A percentile compares a stretch with the other conserved stretches of the same genome.
These are phyloP conservation scores for Palythoa grandiflora DNA, from an alignment of 92 coral and sea anemone genomes.

Conservation along the genomic window DNA sequence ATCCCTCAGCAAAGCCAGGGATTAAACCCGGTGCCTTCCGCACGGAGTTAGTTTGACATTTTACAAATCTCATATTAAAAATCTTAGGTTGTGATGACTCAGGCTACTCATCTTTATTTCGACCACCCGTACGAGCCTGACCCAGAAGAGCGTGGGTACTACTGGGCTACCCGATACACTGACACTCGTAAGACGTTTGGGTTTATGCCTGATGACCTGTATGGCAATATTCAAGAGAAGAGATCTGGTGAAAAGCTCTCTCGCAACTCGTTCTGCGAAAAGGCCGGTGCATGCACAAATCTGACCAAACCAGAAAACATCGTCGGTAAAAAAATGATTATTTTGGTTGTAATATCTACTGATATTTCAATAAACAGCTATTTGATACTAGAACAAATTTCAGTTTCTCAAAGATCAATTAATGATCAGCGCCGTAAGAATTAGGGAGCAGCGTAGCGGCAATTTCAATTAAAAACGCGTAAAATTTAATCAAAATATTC, in stretches of 20 bases:
- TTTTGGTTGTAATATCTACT: not conserved
- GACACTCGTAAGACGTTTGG: slow-evolving; percentile 91
- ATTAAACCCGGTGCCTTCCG: no score
- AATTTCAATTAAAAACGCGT: no score
- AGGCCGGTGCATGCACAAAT: not conserved
- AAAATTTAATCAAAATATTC: no score
- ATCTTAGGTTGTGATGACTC: slow-evolving; percentile 80
- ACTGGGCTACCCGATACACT: slow-evolving; percentile 98
- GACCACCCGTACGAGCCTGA: slow-evolving; percentile 98
- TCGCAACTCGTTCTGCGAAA: slow-evolving; percentile 24
- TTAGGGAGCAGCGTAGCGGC: no score
- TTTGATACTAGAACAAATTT: not conserved
- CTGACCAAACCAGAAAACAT: slow-evolving; percentile 17
- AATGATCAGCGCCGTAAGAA: no score
- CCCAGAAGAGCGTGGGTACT: slow-evolving; percentile 98
- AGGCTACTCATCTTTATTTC: slow-evolving; percentile 96
- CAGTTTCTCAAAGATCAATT: not conserved
- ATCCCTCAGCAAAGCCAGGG: no score
- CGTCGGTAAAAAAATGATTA: slow-evolving; percentile 4
- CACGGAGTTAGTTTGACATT: not conserved
- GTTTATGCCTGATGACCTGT: slow-evolving; percentile 86
- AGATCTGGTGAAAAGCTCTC: slow-evolving; percentile 68
- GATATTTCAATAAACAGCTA: not conserved
- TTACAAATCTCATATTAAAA: not conserved
- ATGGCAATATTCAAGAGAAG: slow-evolving; percentile 72